phyloP scores from a whole-genome alignment of 1,140 invertebrate genomes.

The Cardiocondyla obscurior region DNA sequence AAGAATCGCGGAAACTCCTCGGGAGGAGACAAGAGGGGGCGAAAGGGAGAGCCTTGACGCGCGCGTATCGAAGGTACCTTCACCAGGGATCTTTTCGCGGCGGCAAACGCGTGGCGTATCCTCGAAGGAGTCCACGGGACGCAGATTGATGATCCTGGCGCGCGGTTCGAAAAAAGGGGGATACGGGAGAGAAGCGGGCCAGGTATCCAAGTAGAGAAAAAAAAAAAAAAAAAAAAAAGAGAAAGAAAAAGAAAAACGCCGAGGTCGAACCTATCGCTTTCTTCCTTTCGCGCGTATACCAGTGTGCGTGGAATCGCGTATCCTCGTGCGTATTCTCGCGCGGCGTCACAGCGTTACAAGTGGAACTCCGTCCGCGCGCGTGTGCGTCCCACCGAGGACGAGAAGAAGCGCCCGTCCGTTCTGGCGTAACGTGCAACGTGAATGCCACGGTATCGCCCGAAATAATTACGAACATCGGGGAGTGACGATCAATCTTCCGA shows the following conservation, averaged over 20 bases:
- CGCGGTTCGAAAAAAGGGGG: slow-evolving; percentile 26
- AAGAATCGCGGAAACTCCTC: slow-evolving; percentile 24
- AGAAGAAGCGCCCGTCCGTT: slow-evolving; percentile 26
- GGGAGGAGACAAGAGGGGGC: background rate
- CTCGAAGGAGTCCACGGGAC: slow-evolving; percentile 61
- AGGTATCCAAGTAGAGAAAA: background rate
- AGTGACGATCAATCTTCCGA: slow-evolving; percentile 74
- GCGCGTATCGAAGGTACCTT: slow-evolving; percentile 17
- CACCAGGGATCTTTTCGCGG: slow-evolving; percentile 13
- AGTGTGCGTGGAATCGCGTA: background rate
- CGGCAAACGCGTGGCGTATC: slow-evolving; percentile 26
- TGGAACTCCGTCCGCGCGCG: background rate
- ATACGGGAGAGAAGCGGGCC: background rate
- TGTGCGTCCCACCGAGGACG: slow-evolving; percentile 10
- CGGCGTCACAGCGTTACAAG: background rate
- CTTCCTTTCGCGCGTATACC: slow-evolving; percentile 16
- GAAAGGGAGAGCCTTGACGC: slow-evolving; percentile 8
- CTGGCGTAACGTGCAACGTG: slow-evolving; percentile 50
- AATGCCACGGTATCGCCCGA: slow-evolving; percentile 62
- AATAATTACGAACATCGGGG: slow-evolving; percentile 74
- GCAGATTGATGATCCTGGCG: slow-evolving; percentile 71
- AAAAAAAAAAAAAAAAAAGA: slow-evolving; percentile 4
- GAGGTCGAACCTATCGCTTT: slow-evolving; percentile 55
- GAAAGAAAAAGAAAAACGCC: background rate
- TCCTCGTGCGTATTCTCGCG: background rate